Base-by-base conservation (phyloP, 2,113 vertebrate genomes). In the Mastomys coucha region DNA sequence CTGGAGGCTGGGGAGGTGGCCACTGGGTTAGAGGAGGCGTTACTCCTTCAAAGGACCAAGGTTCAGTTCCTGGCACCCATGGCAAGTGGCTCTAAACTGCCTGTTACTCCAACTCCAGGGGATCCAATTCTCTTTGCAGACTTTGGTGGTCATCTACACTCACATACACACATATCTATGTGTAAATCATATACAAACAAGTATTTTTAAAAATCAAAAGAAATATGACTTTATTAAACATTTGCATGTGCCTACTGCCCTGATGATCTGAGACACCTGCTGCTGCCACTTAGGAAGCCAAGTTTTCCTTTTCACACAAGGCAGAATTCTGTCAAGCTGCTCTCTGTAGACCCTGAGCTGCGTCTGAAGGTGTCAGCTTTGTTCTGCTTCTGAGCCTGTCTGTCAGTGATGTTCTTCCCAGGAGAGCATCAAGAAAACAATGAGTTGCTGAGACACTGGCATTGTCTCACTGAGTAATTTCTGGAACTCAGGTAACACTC, bases 381-480 rank as follows among this genome's bases (percentile, higher is more conserved):
- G 22, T 49, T 53, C 78, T 93, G 70, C 75, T 58, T 0, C 17
- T 63, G 51, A 93, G 14, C 65, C 42, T 94, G 11, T 89, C 76
- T 96, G 36, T 82, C 65, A 56, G 24, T 58, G 75, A 93, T 56
- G 39, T 85, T 42, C 70, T 53, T 91, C n/a, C 89, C 82, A n/a
- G 78, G 20, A 67, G n/a, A 96, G 45, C n/a, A 78, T 39, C 63
- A 88, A 80, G 70, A 91, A 93, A 70, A 70, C 91, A 20, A 0
- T 85, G 28, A 65, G 58, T 67, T 89, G 19, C 87, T 73, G 16
- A 81, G 67, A 60, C 39, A 84, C 39, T 93, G 73, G 94, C 36
- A 93, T 77, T 82, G 53, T 33, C 88, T 95, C 39, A 75, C 33
- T 63, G 67, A 88, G 70, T 85, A 67, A 60, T 96, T 95, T 95